These are phyloP conservation scores for Gallinago undulata DNA, from an alignment of 2,113 vertebrate species.

Conservation along the genomic window DNA sequence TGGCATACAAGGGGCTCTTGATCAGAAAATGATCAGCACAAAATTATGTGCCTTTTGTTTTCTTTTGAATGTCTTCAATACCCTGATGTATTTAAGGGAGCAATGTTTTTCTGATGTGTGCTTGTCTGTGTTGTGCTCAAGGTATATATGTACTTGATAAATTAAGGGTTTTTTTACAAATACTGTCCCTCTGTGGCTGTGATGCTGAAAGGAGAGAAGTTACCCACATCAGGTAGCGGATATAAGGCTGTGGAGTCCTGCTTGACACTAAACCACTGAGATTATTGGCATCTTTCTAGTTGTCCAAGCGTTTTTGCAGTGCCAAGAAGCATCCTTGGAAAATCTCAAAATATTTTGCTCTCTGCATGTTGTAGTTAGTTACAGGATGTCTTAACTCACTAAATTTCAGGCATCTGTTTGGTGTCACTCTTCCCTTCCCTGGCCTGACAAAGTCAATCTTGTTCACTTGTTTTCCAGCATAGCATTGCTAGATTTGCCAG, in stretches of 20 bases:
- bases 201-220: neutral
- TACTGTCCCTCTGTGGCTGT: neutral
- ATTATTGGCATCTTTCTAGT: neutral
- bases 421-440: neutral
- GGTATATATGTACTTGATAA: neutral
- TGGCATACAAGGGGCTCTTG: neutral
- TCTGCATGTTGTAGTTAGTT: neutral
- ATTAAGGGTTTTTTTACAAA: neutral
- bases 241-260: neutral
- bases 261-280: neutral
- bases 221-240: fast-evolving
- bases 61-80: neutral
- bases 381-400: neutral
- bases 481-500: neutral
- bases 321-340: neutral
- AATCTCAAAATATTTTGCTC: neutral
- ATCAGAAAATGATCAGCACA: neutral
- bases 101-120: neutral
- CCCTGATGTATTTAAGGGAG: neutral
- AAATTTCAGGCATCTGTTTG: neutral
- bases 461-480: neutral
- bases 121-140: neutral
- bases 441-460: neutral
- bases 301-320: neutral
- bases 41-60: neutral